A percentile compares a stretch with the other conserved stretches of the same genome.
phyloP scores from a whole-genome alignment of 2,113 vertebrate genomes.

The Dermatemys mawii region DNA sequence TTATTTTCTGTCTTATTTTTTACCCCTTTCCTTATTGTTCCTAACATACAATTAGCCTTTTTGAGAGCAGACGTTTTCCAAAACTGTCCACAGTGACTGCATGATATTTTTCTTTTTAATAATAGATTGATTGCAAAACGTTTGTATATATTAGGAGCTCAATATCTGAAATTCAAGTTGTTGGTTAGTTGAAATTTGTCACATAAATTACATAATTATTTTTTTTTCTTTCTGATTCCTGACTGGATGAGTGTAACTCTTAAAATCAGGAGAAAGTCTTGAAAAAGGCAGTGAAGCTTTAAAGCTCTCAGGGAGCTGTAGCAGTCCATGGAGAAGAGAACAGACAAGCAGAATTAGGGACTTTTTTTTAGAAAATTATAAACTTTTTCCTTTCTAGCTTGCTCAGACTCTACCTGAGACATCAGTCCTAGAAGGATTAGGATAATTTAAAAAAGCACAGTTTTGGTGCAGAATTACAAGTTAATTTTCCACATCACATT shows the following conservation, averaged over 20 bases:
- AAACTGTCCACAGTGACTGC: neutral
- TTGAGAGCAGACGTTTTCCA: neutral
- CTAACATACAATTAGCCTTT: neutral
- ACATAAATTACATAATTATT: neutral
- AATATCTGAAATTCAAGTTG: neutral
- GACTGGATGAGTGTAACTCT: too few species aligned
- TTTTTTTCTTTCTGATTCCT: neutral
- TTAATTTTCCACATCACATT: neutral
- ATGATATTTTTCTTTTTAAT: neutral
- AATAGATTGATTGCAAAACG: neutral
- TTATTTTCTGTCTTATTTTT: fast-evolving
- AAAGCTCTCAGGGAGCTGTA: neutral
- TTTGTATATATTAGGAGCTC: neutral
- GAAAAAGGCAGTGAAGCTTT: neutral
- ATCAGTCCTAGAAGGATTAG: neutral
- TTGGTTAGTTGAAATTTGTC: neutral
- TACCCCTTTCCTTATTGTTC: neutral
- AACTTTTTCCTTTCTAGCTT: neutral
- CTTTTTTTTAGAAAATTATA: neutral
- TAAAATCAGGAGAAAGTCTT: neutral
- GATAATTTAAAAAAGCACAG: neutral
- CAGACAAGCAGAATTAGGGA: neutral
- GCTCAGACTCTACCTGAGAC: neutral
- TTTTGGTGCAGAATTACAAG: neutral
- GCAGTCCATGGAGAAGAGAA: neutral